phyloP scores from a whole-genome alignment of 2,113 vertebrate genomes.

The Perca flavescens region DNA sequence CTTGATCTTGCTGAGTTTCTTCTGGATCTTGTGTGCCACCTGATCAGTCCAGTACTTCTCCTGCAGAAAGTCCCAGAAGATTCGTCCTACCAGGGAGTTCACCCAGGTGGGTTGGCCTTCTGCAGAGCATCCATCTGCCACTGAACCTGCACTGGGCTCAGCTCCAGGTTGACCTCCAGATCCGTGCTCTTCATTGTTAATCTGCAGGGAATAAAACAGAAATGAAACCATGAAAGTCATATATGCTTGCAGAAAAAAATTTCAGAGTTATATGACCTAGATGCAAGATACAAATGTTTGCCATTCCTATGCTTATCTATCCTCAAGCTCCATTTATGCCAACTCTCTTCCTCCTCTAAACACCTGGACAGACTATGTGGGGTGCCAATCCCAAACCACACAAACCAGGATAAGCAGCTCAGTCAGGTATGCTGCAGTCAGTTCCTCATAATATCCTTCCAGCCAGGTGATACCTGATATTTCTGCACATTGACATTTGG shows the following conservation, averaged over 20 bases:
- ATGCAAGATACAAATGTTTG: background rate
- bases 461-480: conserved; percentile 51
- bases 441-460: conserved; percentile 34
- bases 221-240: background rate
- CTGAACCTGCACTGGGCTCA: conserved; percentile 35
- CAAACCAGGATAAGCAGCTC: conserved; percentile 10
- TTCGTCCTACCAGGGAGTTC: conserved; percentile 86
- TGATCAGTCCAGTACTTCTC: conserved; percentile 89
- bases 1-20: conserved; percentile 91
- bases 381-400: conserved; percentile 8
- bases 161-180: conserved; percentile 45
- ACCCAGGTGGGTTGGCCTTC: conserved; percentile 81
- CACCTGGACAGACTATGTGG: background rate
- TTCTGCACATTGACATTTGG: conserved; percentile 41
- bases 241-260: conserved; percentile 1
- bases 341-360: conserved; percentile 1
- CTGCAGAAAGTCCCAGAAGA: conserved; percentile 90
- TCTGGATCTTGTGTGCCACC: conserved; percentile 90
- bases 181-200: conserved; percentile 43
- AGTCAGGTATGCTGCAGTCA: conserved; percentile 19
- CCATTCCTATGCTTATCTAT: conserved; percentile 6
- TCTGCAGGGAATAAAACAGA: conserved; percentile 37
- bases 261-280: background rate
- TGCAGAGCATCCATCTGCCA: background rate
- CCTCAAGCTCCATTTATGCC: background rate